Conservation (phyloP, 2,888 invertebrate genomes). For the Esperia sulphurella region DNA sequence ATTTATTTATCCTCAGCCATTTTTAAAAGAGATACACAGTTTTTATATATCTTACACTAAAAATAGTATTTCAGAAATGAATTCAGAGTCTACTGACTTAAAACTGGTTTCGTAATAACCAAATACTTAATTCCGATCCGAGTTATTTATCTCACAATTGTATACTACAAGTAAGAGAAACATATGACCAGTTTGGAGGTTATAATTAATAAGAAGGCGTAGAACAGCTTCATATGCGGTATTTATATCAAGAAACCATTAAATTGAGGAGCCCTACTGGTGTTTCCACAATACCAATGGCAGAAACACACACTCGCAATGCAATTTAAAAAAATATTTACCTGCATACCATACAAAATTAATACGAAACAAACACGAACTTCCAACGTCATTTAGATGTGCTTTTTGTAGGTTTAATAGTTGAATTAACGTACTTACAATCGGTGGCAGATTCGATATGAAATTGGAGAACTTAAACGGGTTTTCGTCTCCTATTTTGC, state of each 20-base stretch:
- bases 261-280: background rate
- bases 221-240: background rate
- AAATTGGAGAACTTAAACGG: constrained; percentile 77
- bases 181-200: constrained; percentile 5
- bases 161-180: too few relatives aligned
- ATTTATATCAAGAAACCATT: background rate
- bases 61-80: too few relatives aligned
- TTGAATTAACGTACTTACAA: constrained; percentile 51
- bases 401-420: background rate
- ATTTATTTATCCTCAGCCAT: too few relatives aligned
- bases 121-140: too few relatives aligned
- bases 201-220: background rate
- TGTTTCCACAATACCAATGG: constrained; percentile 1
- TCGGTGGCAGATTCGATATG: constrained; percentile 77
- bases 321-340: constrained; percentile 2
- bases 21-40: too few relatives aligned
- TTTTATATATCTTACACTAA: too few relatives aligned
- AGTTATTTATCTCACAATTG: too few relatives aligned
- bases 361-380: too few relatives aligned
- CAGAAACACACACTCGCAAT: background rate
- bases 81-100: too few relatives aligned
- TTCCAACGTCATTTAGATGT: background rate
- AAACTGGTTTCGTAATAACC: too few relatives aligned
- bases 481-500: constrained; percentile 79
- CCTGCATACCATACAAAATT: background rate